Conservation (phyloP, 2,888 invertebrate genomes). For the Teleiodes luculella region DNA sequence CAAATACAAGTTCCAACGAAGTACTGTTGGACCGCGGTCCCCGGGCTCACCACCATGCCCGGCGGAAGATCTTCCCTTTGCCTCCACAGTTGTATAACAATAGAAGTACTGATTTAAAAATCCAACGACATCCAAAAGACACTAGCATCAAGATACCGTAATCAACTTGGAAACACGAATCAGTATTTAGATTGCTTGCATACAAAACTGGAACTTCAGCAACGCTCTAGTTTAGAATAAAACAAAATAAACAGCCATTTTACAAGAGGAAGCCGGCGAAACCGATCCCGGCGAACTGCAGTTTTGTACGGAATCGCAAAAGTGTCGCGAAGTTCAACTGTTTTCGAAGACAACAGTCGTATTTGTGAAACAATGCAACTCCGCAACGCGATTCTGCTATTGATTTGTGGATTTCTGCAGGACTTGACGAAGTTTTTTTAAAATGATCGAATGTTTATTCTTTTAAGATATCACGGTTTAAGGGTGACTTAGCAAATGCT, state of each 20-base stretch:
- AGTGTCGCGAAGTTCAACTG: constrained; percentile 9
- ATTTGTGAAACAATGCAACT: background rate
- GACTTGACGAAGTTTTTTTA: background rate
- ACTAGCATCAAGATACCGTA: background rate
- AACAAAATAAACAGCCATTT: background rate
- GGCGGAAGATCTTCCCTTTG: too few species aligned
- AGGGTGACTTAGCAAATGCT: too few species aligned
- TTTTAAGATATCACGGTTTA: too few species aligned
- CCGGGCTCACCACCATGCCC: too few species aligned
- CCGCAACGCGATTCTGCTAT: background rate
- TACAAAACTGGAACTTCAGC: background rate
- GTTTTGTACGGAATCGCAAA: background rate
- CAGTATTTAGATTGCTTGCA: background rate
- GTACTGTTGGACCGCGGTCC: too few species aligned
- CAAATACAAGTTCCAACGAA: too few species aligned
- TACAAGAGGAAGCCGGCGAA: background rate
- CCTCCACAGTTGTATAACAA: too few species aligned
- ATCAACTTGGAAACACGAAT: background rate
- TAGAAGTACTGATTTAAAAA: too few species aligned
- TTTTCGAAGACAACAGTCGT: constrained; percentile 6
- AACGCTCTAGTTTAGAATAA: background rate
- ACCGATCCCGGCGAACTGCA: constrained; percentile 5
- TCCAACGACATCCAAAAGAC: background rate
- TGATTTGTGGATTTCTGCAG: background rate
- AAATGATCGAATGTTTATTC: too few species aligned